phyloP scores from a whole-genome alignment of 2,113 vertebrate genomes.

The Pagrus major region DNA sequence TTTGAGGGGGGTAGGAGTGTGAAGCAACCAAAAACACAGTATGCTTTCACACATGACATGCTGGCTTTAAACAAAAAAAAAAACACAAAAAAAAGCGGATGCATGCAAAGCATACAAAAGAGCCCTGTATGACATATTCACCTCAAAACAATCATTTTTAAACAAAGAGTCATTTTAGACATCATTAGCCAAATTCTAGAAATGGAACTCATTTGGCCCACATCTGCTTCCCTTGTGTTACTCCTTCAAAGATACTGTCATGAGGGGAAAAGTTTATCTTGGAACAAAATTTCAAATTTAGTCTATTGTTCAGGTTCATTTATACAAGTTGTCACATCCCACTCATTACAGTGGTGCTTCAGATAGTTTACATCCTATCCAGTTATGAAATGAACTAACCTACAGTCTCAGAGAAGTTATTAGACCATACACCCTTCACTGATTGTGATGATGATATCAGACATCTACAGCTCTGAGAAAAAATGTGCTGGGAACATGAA shows the following conservation, averaged over 20 bases:
- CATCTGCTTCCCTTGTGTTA: conserved; percentile 13
- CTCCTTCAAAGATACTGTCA: conserved; percentile 32
- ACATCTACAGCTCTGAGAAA: too few species aligned
- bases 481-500: too few species aligned
- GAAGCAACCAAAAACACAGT: conserved; percentile 65
- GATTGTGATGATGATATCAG: too few species aligned
- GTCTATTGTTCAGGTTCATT: too few species aligned
- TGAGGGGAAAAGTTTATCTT: too few species aligned
- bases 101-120: conserved; percentile 13
- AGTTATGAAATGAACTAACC: too few species aligned
- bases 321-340: too few species aligned
- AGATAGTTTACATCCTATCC: too few species aligned
- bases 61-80: conserved; percentile 52
- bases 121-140: conserved; percentile 1
- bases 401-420: too few species aligned
- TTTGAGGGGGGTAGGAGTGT: conserved; percentile 62
- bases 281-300: too few species aligned
- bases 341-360: too few species aligned
- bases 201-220: conserved; percentile 19
- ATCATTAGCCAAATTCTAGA: not conserved
- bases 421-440: too few species aligned
- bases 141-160: not conserved
- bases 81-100: conserved; percentile 42
- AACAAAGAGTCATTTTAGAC: conserved; percentile 21
- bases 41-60: conserved; percentile 70